phyloP scores from a whole-genome alignment of 2,113 vertebrate species.

The Herpetotheres cachinnans region DNA sequence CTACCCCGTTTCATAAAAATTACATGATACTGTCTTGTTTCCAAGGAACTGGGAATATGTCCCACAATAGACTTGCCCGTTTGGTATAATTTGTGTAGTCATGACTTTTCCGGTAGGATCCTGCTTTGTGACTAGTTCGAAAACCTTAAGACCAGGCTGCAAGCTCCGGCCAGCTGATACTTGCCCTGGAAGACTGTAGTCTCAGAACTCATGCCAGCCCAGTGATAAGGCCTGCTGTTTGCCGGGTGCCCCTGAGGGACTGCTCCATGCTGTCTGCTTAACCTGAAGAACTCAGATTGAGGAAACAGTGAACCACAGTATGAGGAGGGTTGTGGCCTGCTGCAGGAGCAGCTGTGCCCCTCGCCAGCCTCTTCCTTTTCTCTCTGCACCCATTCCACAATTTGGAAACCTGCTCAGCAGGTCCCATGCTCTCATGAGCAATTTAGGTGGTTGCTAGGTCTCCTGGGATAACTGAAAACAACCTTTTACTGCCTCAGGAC shows the following conservation, averaged over 20 bases:
- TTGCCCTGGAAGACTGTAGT: background rate
- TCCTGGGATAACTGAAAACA: background rate
- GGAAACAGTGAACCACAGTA: background rate
- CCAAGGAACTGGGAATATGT: background rate
- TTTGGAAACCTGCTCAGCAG: slow-evolving; percentile 2
- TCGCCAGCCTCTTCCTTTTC: background rate
- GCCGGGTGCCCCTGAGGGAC: background rate
- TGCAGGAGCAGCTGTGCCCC: background rate
- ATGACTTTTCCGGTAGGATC: background rate
- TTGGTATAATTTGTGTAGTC: background rate
- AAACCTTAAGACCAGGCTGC: background rate
- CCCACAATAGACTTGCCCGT: background rate
- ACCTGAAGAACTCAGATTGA: background rate
- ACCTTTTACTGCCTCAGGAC: background rate
- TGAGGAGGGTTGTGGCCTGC: background rate
- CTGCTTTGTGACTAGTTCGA: background rate
- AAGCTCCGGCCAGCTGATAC: background rate
- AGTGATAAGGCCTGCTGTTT: background rate
- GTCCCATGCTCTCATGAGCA: background rate
- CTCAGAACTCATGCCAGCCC: background rate
- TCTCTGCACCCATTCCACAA: background rate
- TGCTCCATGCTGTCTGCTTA: background rate
- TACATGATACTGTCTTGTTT: background rate
- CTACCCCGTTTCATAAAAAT: background rate
- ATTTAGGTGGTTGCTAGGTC: background rate